Evolutionary conservation across 2,113 vertebrate genomes (phyloP).

Genomic region (Epinephelus lanceolatus): DNA sequence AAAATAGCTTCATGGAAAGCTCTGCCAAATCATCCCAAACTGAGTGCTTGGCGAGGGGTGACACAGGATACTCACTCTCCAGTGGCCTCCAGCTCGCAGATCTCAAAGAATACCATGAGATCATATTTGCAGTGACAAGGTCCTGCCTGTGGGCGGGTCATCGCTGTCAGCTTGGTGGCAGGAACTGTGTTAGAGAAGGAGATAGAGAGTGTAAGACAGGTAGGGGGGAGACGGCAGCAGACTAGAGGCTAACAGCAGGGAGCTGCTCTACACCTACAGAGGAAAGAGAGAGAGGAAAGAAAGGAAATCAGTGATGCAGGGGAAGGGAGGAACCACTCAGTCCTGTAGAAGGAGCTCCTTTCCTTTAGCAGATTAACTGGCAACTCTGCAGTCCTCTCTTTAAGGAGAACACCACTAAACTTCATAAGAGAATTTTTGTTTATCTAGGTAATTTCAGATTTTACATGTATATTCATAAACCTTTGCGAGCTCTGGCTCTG

Average conservation of each 20-base stretch:
- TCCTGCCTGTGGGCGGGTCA: slow-evolving; percentile 89
- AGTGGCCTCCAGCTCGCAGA: slow-evolving; percentile 97
- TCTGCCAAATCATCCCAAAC: not conserved
- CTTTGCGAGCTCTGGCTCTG: not conserved
- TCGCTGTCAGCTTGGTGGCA: slow-evolving; percentile 94
- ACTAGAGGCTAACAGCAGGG: slow-evolving; percentile 30
- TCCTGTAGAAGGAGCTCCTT: slow-evolving; percentile 18
- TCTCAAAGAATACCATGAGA: slow-evolving; percentile 98
- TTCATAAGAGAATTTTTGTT: not conserved
- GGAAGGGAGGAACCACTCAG: slow-evolving; percentile 35
- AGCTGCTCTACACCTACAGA: slow-evolving; percentile 47
- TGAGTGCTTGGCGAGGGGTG: not conserved
- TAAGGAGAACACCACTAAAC: slow-evolving; percentile 2
- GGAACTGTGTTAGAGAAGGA: slow-evolving; percentile 86
- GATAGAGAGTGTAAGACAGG: slow-evolving; percentile 14
- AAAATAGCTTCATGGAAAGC: not conserved
- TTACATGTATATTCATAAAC: not conserved
- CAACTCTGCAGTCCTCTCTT: slow-evolving; percentile 13
- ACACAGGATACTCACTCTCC: slow-evolving; percentile 91
- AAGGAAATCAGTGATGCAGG: slow-evolving; percentile 48
- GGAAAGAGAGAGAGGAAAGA: slow-evolving; percentile 59
- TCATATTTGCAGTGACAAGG: slow-evolving; percentile 97
- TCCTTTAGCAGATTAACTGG: slow-evolving; percentile 17
- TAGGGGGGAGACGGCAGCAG: not conserved
- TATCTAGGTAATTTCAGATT: not conserved